These are phyloP conservation scores for Remorina albescens DNA, from an alignment of 2,797 vertebrate genomes.

Conservation along the genomic window DNA sequence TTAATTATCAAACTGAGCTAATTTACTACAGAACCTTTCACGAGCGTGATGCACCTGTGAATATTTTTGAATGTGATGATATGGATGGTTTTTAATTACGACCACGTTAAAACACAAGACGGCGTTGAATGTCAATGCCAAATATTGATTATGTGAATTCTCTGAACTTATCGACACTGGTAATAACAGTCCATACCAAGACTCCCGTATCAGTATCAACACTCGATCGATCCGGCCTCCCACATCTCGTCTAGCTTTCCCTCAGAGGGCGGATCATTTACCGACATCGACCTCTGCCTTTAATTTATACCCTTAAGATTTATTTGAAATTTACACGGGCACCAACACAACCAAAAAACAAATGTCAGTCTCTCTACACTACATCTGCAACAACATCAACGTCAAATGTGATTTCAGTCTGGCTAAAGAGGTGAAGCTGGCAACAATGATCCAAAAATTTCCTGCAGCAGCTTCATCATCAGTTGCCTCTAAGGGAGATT, in stretches of 20 bases:
- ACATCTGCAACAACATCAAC: background rate
- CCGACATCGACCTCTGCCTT: background rate
- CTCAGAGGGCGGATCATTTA: background rate
- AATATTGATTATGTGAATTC: background rate
- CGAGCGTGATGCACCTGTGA: background rate
- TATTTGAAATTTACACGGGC: background rate
- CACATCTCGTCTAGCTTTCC: background rate
- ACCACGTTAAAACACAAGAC: background rate
- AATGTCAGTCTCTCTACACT: slow-evolving; percentile 11
- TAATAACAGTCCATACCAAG: background rate
- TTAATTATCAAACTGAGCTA: background rate
- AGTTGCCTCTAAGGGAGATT: background rate
- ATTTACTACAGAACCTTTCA: background rate
- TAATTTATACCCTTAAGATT: background rate
- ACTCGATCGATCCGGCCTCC: background rate
- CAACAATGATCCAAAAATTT: slow-evolving; percentile 1
- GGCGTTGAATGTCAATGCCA: background rate
- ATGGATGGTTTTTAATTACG: background rate
- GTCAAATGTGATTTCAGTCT: too few species aligned
- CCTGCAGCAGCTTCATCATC: slow-evolving; percentile 1
- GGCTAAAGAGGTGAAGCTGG: background rate
- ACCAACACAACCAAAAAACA: slow-evolving; percentile 10
- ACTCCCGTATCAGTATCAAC: background rate
- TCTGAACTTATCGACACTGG: background rate
- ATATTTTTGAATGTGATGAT: background rate